Evolutionary conservation across 2,888 invertebrate genomes (phyloP).

Genomic region (Argyresthia albistria): DNA sequence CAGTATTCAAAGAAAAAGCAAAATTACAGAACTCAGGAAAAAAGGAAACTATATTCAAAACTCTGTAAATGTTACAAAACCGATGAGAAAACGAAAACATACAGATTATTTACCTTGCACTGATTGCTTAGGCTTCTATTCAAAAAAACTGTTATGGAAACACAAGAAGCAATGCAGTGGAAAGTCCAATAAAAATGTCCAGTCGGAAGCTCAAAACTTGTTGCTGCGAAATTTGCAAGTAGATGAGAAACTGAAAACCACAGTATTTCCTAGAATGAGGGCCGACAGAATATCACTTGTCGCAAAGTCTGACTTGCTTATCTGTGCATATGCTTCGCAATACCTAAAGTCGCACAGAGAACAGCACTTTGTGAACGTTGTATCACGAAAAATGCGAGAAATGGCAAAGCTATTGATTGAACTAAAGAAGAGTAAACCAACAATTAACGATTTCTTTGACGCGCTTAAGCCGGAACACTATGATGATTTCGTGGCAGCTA

Average conservation of each 20-base stretch:
- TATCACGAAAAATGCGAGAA: constrained; percentile 20
- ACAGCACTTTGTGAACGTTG: constrained; percentile 16
- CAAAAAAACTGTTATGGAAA: constrained; percentile 16
- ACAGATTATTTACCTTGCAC: constrained; percentile 17
- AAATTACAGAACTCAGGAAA: constrained; percentile 16
- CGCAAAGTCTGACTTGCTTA: constrained; percentile 17
- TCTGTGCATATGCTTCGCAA: constrained; percentile 13
- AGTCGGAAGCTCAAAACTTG: constrained; percentile 23
- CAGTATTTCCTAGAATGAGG: constrained; percentile 20
- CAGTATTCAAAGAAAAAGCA: constrained; percentile 10
- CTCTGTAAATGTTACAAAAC: constrained; percentile 15
- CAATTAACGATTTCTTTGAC: constrained; percentile 12
- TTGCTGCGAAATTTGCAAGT: constrained; percentile 18
- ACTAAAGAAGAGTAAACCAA: constrained; percentile 16
- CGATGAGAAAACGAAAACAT: constrained; percentile 15
- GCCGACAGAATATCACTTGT: constrained; percentile 17
- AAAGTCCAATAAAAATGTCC: constrained; percentile 12
- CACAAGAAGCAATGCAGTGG: constrained; percentile 13
- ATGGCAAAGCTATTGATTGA: constrained; percentile 18
- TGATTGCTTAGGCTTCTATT: constrained; percentile 17
- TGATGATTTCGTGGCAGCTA: constrained; percentile 15
- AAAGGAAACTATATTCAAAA: constrained; percentile 20
- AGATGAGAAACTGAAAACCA: constrained; percentile 20
- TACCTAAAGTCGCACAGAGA: constrained; percentile 17
- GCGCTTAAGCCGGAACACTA: constrained; percentile 15